These are phyloP conservation scores for Elanus axillaris DNA, from an alignment of 2,113 vertebrate genomes.

Conservation along the genomic window DNA sequence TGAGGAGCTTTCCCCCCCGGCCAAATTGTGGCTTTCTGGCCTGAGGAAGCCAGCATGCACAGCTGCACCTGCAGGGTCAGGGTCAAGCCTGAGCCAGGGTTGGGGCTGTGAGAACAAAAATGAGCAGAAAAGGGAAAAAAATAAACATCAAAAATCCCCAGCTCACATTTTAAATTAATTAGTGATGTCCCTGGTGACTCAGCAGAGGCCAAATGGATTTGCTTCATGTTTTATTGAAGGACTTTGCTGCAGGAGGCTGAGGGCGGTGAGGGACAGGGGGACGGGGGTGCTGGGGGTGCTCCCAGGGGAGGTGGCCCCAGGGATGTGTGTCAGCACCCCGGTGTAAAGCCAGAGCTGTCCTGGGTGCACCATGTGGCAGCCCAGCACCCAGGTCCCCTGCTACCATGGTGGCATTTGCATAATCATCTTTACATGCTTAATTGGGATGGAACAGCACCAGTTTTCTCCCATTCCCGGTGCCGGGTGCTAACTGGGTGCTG, in stretches of 20 bases:
- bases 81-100: not conserved
- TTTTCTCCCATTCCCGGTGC: not conserved
- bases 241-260: not conserved
- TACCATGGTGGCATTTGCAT: not conserved
- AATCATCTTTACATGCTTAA: not conserved
- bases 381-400: not conserved
- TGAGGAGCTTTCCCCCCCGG: not conserved
- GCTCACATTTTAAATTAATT: not conserved
- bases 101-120: not conserved
- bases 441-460: not conserved
- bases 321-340: not conserved
- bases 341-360: not conserved
- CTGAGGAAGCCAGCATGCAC: not conserved
- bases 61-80: not conserved
- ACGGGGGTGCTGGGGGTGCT: not conserved
- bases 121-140: not conserved
- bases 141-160: not conserved
- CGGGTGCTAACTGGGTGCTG: rapidly evolving
- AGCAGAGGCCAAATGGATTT: conserved; percentile 28
- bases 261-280: not conserved
- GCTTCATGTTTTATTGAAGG: conserved; percentile 39
- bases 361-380: not conserved
- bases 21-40: not conserved
- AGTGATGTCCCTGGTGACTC: conserved; percentile 27
- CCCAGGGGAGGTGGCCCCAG: not conserved